Conservation (phyloP, 2,888 invertebrate species). For the Melipona beecheii region DNA sequence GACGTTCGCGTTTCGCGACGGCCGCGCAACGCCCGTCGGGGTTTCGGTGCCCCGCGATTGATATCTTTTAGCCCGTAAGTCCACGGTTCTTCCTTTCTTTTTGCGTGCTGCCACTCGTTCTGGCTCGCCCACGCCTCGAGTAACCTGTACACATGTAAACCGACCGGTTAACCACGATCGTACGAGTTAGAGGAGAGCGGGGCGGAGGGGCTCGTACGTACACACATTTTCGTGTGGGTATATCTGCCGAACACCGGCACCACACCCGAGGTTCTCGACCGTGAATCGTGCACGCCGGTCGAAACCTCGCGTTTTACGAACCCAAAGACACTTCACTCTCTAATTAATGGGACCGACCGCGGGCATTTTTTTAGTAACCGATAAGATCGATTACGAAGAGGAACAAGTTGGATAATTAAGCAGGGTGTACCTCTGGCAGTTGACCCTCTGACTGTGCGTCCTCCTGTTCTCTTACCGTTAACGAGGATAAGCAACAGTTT, state of each 20-base stretch:
- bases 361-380: not conserved
- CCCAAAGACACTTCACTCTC: not conserved
- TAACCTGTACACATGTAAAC: conserved; percentile 74
- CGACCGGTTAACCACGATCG: conserved; percentile 71
- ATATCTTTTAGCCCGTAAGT: conserved; percentile 44
- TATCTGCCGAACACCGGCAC: conserved; percentile 38
- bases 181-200: conserved; percentile 34
- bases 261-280: conserved; percentile 46
- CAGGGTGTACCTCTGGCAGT: not conserved
- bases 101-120: conserved; percentile 65
- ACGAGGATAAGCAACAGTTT: too few relatives aligned
- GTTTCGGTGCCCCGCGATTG: conserved; percentile 52
- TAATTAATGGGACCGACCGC: not conserved
- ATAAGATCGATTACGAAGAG: not conserved
- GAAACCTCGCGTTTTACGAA: conserved; percentile 1
- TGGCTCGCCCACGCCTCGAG: conserved; percentile 70
- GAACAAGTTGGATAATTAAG: not conserved
- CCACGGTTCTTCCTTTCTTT: conserved; percentile 55
- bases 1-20: conserved; percentile 37
- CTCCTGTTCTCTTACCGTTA: too few relatives aligned
- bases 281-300: conserved; percentile 34
- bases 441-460: not conserved
- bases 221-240: conserved; percentile 37
- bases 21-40: conserved; percentile 17
- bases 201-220: conserved; percentile 41